phyloP scores from a whole-genome alignment of 2,888 invertebrate genomes.

The Perizoma affinitatum region DNA sequence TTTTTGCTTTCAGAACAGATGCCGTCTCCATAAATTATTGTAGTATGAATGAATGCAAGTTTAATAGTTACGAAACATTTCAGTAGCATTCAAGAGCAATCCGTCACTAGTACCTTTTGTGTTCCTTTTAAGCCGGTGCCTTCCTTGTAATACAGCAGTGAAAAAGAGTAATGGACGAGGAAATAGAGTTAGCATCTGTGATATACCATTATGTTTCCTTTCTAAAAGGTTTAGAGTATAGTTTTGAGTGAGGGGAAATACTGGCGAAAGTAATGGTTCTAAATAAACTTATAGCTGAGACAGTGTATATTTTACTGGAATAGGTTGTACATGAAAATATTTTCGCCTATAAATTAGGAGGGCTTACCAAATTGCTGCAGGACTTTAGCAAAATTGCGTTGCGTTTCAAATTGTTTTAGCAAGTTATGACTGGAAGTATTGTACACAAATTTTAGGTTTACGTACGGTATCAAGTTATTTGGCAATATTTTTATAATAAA shows the following conservation, averaged over 20 bases:
- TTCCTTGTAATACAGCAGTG: constrained; percentile 52
- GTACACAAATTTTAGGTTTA: not conserved
- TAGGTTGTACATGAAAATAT: constrained; percentile 44
- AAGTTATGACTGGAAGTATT: constrained; percentile 10
- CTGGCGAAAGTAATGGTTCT: constrained; percentile 44
- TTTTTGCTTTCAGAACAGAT: constrained; percentile 1
- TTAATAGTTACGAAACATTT: constrained; percentile 37
- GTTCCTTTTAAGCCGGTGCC: constrained; percentile 49
- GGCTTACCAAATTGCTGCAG: constrained; percentile 37
- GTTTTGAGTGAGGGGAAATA: constrained; percentile 35
- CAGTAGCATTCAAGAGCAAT: constrained; percentile 48
- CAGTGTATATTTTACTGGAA: constrained; percentile 45
- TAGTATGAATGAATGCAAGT: not conserved
- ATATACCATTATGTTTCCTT: constrained; percentile 41
- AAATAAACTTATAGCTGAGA: constrained; percentile 53
- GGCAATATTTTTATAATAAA: not conserved
- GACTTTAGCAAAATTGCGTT: constrained; percentile 23
- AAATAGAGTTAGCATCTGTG: constrained; percentile 53
- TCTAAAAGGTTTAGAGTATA: constrained; percentile 39
- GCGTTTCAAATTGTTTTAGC: constrained; percentile 12
- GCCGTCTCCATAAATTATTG: constrained; percentile 20
- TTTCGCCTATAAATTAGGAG: constrained; percentile 38
- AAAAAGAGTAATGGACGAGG: constrained; percentile 62
- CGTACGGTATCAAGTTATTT: no score
- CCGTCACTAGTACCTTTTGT: constrained; percentile 55